Evolutionary conservation across 2,888 invertebrate species (phyloP).

Genomic region (Drosophila borborema): DNA sequence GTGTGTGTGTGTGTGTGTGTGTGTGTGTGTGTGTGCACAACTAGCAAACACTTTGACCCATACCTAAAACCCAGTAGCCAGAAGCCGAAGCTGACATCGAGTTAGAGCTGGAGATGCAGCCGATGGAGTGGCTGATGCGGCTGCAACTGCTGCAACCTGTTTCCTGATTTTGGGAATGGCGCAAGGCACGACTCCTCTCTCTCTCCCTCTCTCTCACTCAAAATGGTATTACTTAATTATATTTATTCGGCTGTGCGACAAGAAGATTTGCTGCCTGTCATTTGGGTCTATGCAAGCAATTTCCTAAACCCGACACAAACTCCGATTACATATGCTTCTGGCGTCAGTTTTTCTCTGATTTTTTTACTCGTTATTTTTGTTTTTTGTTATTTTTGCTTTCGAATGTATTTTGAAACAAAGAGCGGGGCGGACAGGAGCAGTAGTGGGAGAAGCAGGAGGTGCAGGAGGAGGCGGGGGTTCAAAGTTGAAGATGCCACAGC

Average conservation of each 20-base stretch:
- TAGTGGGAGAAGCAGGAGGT: no score
- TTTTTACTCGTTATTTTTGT: background rate
- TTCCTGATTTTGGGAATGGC: constrained; percentile 65
- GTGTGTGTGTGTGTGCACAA: constrained; percentile 22
- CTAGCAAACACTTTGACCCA: constrained; percentile 61
- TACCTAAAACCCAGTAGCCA: constrained; percentile 48
- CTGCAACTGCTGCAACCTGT: constrained; percentile 62
- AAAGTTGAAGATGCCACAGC: constrained; percentile 26
- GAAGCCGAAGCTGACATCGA: constrained; percentile 38
- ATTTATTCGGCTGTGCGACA: constrained; percentile 64
- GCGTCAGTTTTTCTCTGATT: constrained; percentile 9
- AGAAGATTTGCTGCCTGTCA: constrained; percentile 69
- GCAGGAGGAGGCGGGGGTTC: background rate
- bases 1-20: constrained; percentile 17
- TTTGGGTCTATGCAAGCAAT: constrained; percentile 5
- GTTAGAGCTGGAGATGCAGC: constrained; percentile 17
- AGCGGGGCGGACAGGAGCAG: background rate
- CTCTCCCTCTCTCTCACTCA: constrained; percentile 2
- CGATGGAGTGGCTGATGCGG: constrained; percentile 32
- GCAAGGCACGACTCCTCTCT: constrained; percentile 23
- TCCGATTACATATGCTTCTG: constrained; percentile 39
- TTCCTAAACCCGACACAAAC: background rate
- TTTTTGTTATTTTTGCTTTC: background rate
- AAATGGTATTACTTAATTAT: constrained; percentile 69
- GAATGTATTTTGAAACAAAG: constrained; percentile 16